A percentile compares a stretch with the other conserved stretches of the same genome.
Conservation (phyloP, 2,888 invertebrate genomes). For the Hypena proboscidalis region DNA sequence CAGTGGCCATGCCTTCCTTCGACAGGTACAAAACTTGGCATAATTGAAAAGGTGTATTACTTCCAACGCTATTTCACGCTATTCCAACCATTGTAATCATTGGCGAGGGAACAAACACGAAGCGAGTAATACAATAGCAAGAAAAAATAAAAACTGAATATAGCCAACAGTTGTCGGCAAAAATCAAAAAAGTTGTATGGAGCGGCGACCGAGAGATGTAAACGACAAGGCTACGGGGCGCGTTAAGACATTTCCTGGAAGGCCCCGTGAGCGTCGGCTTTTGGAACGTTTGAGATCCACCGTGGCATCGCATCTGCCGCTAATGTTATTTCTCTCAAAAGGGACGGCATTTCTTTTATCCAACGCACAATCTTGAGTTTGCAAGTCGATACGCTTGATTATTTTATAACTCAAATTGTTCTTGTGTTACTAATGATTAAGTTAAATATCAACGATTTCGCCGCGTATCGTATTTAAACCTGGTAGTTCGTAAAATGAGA, state of each 20-base stretch:
- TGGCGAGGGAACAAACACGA: slow-evolving; percentile 47
- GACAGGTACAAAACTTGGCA: slow-evolving; percentile 28
- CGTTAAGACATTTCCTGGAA: slow-evolving; percentile 77
- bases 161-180: slow-evolving; percentile 70
- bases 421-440: neutral
- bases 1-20: slow-evolving; percentile 2
- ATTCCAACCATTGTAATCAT: slow-evolving; percentile 55
- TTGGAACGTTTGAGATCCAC: slow-evolving; percentile 60
- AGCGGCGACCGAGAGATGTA: slow-evolving; percentile 55
- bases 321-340: slow-evolving; percentile 53
- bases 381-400: slow-evolving; percentile 6
- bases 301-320: slow-evolving; percentile 70
- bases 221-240: slow-evolving; percentile 54
- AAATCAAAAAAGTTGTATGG: slow-evolving; percentile 71
- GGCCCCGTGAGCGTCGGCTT: slow-evolving; percentile 69
- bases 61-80: slow-evolving; percentile 44
- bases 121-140: slow-evolving; percentile 51
- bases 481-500: no score
- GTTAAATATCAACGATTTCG: no score
- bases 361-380: slow-evolving; percentile 22
- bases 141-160: slow-evolving; percentile 64
- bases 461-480: no score
- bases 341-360: slow-evolving; percentile 49
- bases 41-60: slow-evolving; percentile 32
- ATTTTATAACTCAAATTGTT: neutral